Evolutionary conservation across 1,140 invertebrate species (phyloP).

Genomic region (Antheraea pernyi): DNA sequence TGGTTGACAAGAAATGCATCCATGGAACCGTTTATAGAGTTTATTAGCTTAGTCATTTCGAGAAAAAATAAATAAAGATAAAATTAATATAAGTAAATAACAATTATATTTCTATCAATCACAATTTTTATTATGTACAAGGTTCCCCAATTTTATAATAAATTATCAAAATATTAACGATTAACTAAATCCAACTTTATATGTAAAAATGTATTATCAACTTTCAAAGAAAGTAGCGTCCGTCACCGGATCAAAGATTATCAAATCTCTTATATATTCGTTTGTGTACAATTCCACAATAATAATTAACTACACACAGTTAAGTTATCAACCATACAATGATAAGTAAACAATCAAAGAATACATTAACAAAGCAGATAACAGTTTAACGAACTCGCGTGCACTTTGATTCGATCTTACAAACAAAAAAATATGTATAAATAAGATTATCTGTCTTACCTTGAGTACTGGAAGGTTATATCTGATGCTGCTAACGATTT

Average conservation of each 20-base stretch:
- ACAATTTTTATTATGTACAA: no score
- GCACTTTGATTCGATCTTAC: slow-evolving; percentile 45
- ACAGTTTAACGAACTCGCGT: slow-evolving; percentile 53
- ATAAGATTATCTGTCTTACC: slow-evolving; percentile 23
- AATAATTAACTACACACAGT: slow-evolving; percentile 35
- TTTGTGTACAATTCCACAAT: slow-evolving; percentile 23
- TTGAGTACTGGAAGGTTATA: slow-evolving; percentile 19
- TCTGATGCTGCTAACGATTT: slow-evolving; percentile 13
- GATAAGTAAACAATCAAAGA: slow-evolving; percentile 73
- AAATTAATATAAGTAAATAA: no score
- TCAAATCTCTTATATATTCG: slow-evolving; percentile 3
- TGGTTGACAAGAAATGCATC: no score
- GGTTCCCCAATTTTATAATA: neutral
- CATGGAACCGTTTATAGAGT: no score
- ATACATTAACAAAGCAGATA: slow-evolving; percentile 57
- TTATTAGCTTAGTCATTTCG: no score
- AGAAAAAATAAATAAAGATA: no score
- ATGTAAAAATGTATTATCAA: neutral
- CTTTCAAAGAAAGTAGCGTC: slow-evolving; percentile 1
- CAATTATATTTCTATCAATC: no score
- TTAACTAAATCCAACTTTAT: neutral
- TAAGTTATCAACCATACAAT: slow-evolving; percentile 34
- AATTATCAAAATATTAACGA: neutral
- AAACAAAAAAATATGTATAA: slow-evolving; percentile 29
- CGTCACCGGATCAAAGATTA: slow-evolving; percentile 6